These are phyloP conservation scores for Eupithecia vulgata DNA, from an alignment of 2,888 invertebrate genomes.

Conservation along the genomic window DNA sequence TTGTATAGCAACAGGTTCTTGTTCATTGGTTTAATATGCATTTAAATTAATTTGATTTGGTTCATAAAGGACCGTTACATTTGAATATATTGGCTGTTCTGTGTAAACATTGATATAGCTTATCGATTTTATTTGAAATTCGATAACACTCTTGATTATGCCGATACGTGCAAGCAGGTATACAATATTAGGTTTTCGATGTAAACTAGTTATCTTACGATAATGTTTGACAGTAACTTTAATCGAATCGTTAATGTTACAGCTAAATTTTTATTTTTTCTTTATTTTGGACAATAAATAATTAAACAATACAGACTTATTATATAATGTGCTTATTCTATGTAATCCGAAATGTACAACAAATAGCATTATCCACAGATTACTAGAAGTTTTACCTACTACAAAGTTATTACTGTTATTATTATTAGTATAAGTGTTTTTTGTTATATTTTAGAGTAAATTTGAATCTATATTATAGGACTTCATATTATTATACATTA, in stretches of 20 bases:
- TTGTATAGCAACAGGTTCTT: conserved; percentile 16
- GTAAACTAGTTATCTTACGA: not conserved
- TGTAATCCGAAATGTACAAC: no score
- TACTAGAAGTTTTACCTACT: no score
- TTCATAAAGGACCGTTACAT: conserved; percentile 45
- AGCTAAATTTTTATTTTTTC: not conserved
- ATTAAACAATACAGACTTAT: no score
- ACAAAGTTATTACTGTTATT: no score
- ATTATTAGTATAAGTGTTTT: no score
- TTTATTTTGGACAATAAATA: no score
- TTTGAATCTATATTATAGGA: no score
- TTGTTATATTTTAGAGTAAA: no score
- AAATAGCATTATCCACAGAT: no score
- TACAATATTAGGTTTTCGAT: not conserved
- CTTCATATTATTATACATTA: no score
- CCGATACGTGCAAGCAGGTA: not conserved
- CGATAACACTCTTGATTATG: conserved; percentile 19
- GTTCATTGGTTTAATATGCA: conserved; percentile 27
- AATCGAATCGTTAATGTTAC: not conserved
- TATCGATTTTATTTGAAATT: conserved; percentile 38
- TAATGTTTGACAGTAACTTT: not conserved
- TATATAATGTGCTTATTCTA: no score
- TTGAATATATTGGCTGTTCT: conserved; percentile 40
- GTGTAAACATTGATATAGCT: conserved; percentile 40
- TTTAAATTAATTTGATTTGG: conserved; percentile 33